Percentiles rank a stretch among this genome's conserved stretches.
Conservation (phyloP, 2,888 invertebrate genomes). For the Acrobasis repandana region DNA sequence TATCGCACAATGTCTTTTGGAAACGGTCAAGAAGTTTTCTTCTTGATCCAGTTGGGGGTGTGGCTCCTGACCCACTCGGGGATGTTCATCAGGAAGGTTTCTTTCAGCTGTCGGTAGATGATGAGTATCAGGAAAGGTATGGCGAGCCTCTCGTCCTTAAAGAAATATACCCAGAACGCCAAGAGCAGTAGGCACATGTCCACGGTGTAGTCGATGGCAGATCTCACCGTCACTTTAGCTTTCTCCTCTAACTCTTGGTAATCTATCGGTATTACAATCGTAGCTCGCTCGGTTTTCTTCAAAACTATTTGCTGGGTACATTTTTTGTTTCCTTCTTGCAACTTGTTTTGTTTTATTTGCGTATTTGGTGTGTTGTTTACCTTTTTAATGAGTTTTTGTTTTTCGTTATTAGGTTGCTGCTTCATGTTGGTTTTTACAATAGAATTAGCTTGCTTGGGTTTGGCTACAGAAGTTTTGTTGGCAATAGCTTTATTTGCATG, state of each 20-base stretch:
- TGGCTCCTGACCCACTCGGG: slow-evolving; percentile 81
- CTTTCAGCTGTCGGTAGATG: slow-evolving; percentile 89
- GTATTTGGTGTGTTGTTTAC: slow-evolving; percentile 32
- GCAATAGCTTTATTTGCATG: slow-evolving; percentile 41
- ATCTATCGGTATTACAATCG: slow-evolving; percentile 74
- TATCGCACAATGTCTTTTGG: slow-evolving; percentile 70
- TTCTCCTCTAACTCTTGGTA: slow-evolving; percentile 83
- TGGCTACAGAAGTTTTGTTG: slow-evolving; percentile 36
- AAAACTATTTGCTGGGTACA: slow-evolving; percentile 57
- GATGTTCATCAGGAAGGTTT: slow-evolving; percentile 83
- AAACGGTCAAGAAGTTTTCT: slow-evolving; percentile 73
- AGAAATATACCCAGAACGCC: slow-evolving; percentile 91
- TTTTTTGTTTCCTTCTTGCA: slow-evolving; percentile 42
- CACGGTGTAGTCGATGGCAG: slow-evolving; percentile 87
- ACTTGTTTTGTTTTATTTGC: slow-evolving; percentile 39
- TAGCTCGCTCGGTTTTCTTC: slow-evolving; percentile 72
- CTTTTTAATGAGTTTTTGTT: slow-evolving; percentile 32
- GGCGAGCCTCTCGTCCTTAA: slow-evolving; percentile 90
- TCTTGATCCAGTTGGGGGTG: slow-evolving; percentile 70
- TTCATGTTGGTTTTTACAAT: slow-evolving; percentile 27
- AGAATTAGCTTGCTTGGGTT: slow-evolving; percentile 43
- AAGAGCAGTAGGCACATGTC: slow-evolving; percentile 89
- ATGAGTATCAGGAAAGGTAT: slow-evolving; percentile 89
- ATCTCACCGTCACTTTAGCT: slow-evolving; percentile 86
- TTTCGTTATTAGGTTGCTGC: slow-evolving; percentile 26